phyloP scores from a whole-genome alignment of 2,888 invertebrate species.

The Drosophila picticornis region DNA sequence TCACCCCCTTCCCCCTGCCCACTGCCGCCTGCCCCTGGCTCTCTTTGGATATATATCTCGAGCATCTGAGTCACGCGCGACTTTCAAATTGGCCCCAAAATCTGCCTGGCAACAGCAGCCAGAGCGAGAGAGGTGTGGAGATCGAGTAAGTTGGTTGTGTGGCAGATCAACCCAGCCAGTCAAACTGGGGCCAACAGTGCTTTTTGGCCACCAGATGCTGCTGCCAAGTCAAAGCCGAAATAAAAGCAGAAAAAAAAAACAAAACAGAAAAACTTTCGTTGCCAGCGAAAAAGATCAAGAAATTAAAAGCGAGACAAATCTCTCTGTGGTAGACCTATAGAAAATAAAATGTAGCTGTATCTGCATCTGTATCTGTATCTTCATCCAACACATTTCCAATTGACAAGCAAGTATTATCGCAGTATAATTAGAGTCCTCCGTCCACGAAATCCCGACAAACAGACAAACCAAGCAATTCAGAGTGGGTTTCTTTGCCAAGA shows the following conservation, averaged over 20 bases:
- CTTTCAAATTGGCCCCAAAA: constrained; percentile 73
- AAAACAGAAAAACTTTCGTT: constrained; percentile 58
- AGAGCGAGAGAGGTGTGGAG: not conserved
- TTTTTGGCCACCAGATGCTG: constrained; percentile 32
- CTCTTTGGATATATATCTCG: constrained; percentile 18
- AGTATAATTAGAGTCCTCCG: constrained; percentile 50
- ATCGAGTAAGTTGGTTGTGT: constrained; percentile 1
- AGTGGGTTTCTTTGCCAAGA: constrained; percentile 37
- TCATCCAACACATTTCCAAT: constrained; percentile 39
- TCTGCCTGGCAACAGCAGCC: constrained; percentile 68
- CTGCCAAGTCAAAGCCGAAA: constrained; percentile 11
- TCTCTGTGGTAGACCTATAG: not conserved
- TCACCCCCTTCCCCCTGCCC: not conserved
- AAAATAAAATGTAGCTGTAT: constrained; percentile 4
- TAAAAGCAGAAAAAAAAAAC: not conserved
- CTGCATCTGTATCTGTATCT: constrained; percentile 7
- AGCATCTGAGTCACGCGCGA: constrained; percentile 66
- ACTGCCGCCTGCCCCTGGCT: not conserved
- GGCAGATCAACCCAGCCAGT: constrained; percentile 35
- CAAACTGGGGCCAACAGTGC: constrained; percentile 32
- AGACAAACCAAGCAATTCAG: not conserved
- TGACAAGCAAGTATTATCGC: constrained; percentile 40
- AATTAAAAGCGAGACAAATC: constrained; percentile 23
- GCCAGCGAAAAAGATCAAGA: constrained; percentile 19
- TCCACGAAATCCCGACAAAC: constrained; percentile 29